Conservation (phyloP, 23 tunicate species). For the Corella eumyota region DNA sequence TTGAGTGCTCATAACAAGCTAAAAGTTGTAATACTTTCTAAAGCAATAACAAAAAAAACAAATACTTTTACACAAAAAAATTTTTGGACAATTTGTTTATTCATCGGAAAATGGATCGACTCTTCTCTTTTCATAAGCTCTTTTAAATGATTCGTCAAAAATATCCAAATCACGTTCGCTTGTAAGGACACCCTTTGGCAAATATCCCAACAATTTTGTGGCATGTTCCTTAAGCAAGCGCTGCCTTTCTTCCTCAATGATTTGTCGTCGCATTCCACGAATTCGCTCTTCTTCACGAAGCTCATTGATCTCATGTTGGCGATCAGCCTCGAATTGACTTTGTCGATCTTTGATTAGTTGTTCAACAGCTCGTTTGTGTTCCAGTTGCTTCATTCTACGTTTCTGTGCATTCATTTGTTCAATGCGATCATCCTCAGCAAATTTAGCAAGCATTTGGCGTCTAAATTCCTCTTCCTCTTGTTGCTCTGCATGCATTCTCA, state of each 20-base stretch:
- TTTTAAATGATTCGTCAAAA: conserved; percentile 65
- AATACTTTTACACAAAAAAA: too few species aligned
- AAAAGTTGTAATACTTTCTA: too few species aligned
- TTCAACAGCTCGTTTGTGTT: conserved; percentile 95
- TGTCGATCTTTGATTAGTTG: conserved; percentile 56
- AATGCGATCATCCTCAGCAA: conserved; percentile 96
- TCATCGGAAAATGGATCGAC: conserved; percentile 35
- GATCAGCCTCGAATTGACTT: conserved; percentile 70
- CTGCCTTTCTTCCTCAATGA: conserved; percentile 93
- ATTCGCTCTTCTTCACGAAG: conserved; percentile 51
- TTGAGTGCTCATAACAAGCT: too few species aligned
- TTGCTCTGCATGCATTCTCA: conserved; percentile 62
- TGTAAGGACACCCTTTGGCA: conserved; percentile 90
- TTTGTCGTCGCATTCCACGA: conserved; percentile 70
- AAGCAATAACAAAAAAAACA: too few species aligned
- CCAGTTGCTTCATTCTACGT: conserved; percentile 94
- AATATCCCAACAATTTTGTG: conserved; percentile 86
- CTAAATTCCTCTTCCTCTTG: conserved; percentile 91
- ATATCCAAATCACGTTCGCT: conserved; percentile 42
- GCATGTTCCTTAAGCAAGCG: conserved; percentile 88
- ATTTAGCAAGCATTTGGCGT: conserved; percentile 90
- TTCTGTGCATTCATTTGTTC: conserved; percentile 98
- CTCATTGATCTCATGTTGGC: conserved; percentile 51
- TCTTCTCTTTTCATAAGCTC: conserved; percentile 53
- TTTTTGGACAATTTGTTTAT: background rate